Evolutionary conservation across 1,140 invertebrate genomes (phyloP).

Genomic region (Lepidurus packardi): DNA sequence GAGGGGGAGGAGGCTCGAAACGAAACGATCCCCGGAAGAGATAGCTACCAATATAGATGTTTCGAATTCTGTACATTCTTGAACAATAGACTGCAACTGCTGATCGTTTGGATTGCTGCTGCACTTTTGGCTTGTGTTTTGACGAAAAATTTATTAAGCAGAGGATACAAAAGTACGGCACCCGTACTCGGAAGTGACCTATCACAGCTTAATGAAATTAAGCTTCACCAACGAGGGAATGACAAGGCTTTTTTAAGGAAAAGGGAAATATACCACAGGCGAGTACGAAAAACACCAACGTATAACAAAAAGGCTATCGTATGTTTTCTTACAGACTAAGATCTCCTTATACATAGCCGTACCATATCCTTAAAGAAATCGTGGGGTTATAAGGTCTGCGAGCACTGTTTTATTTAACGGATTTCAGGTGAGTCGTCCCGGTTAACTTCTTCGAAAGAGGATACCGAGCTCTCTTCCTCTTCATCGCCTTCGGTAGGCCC

Average conservation of each 20-base stretch:
- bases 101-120: neutral
- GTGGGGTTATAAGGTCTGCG: neutral
- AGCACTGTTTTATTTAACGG: neutral
- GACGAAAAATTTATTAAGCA: neutral
- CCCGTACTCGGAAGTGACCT: neutral
- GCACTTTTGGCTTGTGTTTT: neutral
- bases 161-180: slow-evolving; percentile 5
- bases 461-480: slow-evolving; percentile 36
- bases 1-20: slow-evolving; percentile 1
- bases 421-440: slow-evolving; percentile 35
- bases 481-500: slow-evolving; percentile 33
- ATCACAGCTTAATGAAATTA: slow-evolving; percentile 22
- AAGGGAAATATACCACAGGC: slow-evolving; percentile 1
- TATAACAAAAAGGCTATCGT: neutral
- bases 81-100: neutral
- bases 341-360: neutral
- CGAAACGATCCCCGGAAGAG: slow-evolving; percentile 20
- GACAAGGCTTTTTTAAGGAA: slow-evolving; percentile 7
- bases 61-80: neutral
- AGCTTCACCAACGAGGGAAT: slow-evolving; percentile 24
- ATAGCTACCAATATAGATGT: neutral
- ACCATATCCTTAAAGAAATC: slow-evolving; percentile 18
- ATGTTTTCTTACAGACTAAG: slow-evolving; percentile 4
- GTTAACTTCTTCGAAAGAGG: slow-evolving; percentile 39
- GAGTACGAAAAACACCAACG: neutral